phyloP scores from a whole-genome alignment of 2,888 invertebrate species.

The Morpho deidamia region DNA sequence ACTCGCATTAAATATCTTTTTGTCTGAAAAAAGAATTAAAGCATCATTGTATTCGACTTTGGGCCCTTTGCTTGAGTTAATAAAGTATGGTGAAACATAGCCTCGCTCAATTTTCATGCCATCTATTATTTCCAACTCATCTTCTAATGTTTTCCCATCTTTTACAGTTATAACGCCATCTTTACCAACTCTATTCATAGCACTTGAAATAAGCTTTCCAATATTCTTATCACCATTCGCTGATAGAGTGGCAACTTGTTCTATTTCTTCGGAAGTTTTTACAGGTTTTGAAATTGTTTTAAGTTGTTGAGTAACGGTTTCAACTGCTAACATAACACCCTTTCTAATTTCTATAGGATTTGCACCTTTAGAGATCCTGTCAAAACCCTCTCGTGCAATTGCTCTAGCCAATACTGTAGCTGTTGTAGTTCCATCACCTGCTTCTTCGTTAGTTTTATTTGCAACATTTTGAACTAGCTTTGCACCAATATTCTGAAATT shows the following conservation, averaged over 20 bases:
- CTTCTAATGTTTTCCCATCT: constrained; percentile 96
- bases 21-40: constrained; percentile 93
- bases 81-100: constrained; percentile 99
- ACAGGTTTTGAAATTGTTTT: constrained; percentile 93
- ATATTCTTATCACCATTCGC: constrained; percentile 96
- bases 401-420: constrained; percentile 98
- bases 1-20: constrained; percentile 97
- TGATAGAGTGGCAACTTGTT: constrained; percentile 99
- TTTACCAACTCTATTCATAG: constrained; percentile 97
- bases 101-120: constrained; percentile 99
- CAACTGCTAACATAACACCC: constrained; percentile 95
- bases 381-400: constrained; percentile 99
- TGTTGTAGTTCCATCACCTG: constrained; percentile 99
- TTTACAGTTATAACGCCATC: constrained; percentile 99
- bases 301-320: constrained; percentile 89
- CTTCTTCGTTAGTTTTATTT: constrained; percentile 99
- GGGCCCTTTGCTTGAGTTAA: constrained; percentile 97
- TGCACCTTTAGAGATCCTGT: constrained; percentile 96
- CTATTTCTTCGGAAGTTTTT: constrained; percentile 97
- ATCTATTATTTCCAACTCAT: constrained; percentile 96
- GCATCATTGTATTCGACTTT: constrained; percentile 98
- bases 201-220: constrained; percentile 95
- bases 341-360: constrained; percentile 97
- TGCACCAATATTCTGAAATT: constrained; percentile 99
- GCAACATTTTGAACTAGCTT: constrained; percentile 99